phyloP scores from a whole-genome alignment of 2,113 vertebrate species.

The Propithecus coquereli region DNA sequence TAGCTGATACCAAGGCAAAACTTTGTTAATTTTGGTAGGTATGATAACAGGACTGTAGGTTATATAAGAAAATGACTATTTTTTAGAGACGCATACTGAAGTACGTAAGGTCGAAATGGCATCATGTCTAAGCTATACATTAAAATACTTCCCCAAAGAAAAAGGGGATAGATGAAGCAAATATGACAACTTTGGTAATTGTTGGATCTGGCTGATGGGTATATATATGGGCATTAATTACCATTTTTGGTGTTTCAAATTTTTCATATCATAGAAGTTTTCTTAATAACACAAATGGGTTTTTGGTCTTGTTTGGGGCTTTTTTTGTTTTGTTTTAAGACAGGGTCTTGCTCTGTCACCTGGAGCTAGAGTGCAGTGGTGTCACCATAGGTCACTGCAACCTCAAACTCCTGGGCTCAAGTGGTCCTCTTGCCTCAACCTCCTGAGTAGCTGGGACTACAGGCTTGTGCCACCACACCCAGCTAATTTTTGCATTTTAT shows the following conservation, averaged over 20 bases:
- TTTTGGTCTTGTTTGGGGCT: no score
- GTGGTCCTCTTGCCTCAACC: no score
- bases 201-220: neutral
- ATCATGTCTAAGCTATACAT: slow-evolving; percentile 24
- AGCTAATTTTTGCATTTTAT: no score
- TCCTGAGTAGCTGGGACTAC: no score
- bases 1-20: slow-evolving; percentile 25
- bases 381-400: no score
- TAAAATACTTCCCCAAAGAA: slow-evolving; percentile 17
- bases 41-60: slow-evolving; percentile 25
- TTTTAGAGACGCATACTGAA: slow-evolving; percentile 23
- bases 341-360: no score
- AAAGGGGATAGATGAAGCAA: neutral
- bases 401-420: no score
- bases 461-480: no score
- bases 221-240: neutral
- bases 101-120: slow-evolving; percentile 28
- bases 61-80: slow-evolving; percentile 48
- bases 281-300: neutral
- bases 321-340: neutral
- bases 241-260: neutral
- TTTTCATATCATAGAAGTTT: neutral
- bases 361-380: no score
- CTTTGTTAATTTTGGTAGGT: slow-evolving; percentile 26
- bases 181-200: neutral